Percentiles rank a stretch among this genome's conserved stretches.
These are phyloP conservation scores for Argentina silus DNA, from an alignment of 2,797 vertebrate genomes.

Conservation along the genomic window DNA sequence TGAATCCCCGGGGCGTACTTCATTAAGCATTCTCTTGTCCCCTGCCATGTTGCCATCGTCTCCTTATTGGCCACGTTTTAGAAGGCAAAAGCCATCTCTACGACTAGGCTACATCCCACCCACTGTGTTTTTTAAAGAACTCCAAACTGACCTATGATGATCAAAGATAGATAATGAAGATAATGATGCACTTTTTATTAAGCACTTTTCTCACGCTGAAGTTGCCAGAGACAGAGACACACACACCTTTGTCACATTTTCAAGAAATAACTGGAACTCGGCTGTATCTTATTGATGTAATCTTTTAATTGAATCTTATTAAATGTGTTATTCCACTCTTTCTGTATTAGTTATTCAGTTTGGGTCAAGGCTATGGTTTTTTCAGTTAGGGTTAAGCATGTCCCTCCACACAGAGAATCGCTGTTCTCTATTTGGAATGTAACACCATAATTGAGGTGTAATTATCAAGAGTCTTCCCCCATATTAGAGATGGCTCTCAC, in stretches of 20 bases:
- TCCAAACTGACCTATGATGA: not conserved
- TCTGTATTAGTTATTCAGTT: no score
- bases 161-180: not conserved
- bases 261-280: no score
- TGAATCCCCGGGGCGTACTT: constrained; percentile 24
- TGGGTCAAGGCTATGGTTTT: not conserved
- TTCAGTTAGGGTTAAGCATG: not conserved
- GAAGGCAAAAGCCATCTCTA: not conserved
- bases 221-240: no score
- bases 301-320: no score
- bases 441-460: constrained; percentile 17
- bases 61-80: not conserved
- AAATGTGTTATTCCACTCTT: no score
- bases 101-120: not conserved
- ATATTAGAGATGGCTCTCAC: constrained; percentile 8
- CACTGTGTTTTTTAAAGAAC: not conserved
- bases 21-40: constrained; percentile 25
- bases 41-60: constrained; percentile 12
- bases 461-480: constrained; percentile 12
- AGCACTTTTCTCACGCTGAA: constrained; percentile 21
- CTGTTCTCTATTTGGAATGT: constrained; percentile 7
- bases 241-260: no score
- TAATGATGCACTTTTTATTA: not conserved
- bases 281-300: not conserved
- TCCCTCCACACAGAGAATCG: constrained; percentile 9